Percentiles rank a stretch among this genome's conserved stretches.
phyloP scores from a whole-genome alignment of 1,140 invertebrate species.

The Triops longicaudatus region DNA sequence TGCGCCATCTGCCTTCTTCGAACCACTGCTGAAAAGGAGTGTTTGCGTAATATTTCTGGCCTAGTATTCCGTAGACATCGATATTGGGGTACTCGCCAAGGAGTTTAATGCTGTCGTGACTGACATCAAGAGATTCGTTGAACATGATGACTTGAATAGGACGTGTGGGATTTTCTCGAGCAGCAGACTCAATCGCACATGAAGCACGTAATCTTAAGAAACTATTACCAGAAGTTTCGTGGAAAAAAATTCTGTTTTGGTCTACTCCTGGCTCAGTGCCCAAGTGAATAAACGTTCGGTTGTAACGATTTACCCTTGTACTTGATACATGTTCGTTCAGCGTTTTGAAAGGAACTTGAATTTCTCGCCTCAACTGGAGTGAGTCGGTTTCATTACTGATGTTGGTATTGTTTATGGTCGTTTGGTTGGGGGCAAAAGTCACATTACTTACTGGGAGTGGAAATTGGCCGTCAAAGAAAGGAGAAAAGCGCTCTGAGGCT shows the following conservation, averaged over 20 bases:
- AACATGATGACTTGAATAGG: constrained; percentile 22
- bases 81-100: constrained; percentile 43
- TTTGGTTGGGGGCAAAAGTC: too few relatives aligned
- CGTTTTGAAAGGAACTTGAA: too few relatives aligned
- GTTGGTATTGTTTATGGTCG: too few relatives aligned
- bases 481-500: too few relatives aligned
- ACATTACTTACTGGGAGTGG: too few relatives aligned
- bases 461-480: too few relatives aligned
- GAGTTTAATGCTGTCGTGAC: neutral
- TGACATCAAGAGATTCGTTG: neutral
- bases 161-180: constrained; percentile 21
- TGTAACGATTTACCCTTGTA: neutral
- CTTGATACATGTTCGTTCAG: too few relatives aligned
- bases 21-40: constrained; percentile 55
- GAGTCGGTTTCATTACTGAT: too few relatives aligned
- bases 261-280: neutral
- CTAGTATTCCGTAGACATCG: constrained; percentile 46
- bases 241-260: constrained; percentile 19
- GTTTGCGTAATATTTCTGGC: constrained; percentile 47
- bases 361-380: too few relatives aligned
- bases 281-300: neutral
- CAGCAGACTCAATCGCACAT: constrained; percentile 27
- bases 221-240: constrained; percentile 21
- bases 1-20: constrained; percentile 44
- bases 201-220: constrained; percentile 18